Evolutionary conservation across 2,113 vertebrate genomes (phyloP).

Genomic region (Cheirogaleus medius): DNA sequence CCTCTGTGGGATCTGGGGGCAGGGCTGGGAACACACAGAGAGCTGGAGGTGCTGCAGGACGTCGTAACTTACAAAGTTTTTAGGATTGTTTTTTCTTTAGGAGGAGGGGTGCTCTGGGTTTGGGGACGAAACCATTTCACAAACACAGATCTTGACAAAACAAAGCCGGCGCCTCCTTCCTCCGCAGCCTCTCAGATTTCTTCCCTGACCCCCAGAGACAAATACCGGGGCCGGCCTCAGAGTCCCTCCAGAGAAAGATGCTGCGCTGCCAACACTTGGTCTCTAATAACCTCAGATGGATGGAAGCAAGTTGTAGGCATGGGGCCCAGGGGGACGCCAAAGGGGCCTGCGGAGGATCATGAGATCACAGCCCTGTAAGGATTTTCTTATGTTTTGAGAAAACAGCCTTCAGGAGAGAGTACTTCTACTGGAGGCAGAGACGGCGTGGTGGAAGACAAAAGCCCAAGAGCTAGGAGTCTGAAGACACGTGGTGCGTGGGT

Average conservation of each 20-base stretch:
- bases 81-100: background rate
- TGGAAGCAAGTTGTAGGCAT: background rate
- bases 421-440: background rate
- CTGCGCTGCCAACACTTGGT: background rate
- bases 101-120: background rate
- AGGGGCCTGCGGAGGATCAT: background rate
- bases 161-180: background rate
- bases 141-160: constrained; percentile 47
- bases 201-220: background rate
- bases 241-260: background rate
- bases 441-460: background rate
- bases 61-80: background rate
- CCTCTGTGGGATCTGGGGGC: too few species aligned
- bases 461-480: background rate
- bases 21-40: background rate
- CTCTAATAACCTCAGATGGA: background rate
- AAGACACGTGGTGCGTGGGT: background rate
- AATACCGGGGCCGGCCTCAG: background rate
- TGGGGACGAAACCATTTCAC: constrained; percentile 31
- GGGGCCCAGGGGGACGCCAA: background rate
- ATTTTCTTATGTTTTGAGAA: background rate
- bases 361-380: background rate
- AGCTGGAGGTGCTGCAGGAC: background rate
- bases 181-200: constrained; percentile 19
- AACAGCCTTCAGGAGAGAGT: background rate